Base-by-base conservation (phyloP, 2,888 invertebrate genomes). In the Deroplatys truncata region DNA sequence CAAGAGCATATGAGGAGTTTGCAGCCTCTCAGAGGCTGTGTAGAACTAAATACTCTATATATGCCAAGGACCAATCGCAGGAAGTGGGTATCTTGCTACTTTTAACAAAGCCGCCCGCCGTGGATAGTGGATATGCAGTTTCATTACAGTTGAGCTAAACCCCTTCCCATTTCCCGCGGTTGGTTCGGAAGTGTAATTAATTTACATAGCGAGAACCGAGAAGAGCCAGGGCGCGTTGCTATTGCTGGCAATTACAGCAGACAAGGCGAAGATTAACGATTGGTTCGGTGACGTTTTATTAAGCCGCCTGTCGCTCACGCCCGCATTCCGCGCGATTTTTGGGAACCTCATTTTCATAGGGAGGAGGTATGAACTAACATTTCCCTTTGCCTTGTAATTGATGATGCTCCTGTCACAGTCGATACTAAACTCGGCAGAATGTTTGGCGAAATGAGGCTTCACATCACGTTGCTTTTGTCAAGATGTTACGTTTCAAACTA, bases 241-340 rank as follows among this genome's bases (percentile, higher is more conserved):
- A 90, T 90, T 88, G 90, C 90, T 88, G 90, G 90, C 90, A 90
- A 90, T 90, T 90, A 90, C 88, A 85, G 82, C 89, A 84, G 88
- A 88, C 90, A 83, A 56, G 43, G 89, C 83, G 90, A 90, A 90
- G 90, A 90, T 90, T 90, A 90, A 90, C 90, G 90, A 89, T 88
- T 89, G 88, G 85, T 86, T 84, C 72, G 84, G 90, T 88, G 90
- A 90, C 90, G 90, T 90, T 90, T 90, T 90, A 90, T 90, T 90
- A 90, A 90, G 88, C 88, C 88, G 72, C 86, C 90, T 89, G 90
- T 90, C 90, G 88, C 90, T 90, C 89, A 90, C 82, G 56, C 89
- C 86, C 85, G 90, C 90, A 90, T 90, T 90, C 90, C 90, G 88
- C 84, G 90, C 90, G 90, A 90, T 90, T 90, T 90, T 90, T 90